Evolutionary conservation across 1,140 invertebrate species (phyloP).

Genomic region (Mercenaria mercenaria): DNA sequence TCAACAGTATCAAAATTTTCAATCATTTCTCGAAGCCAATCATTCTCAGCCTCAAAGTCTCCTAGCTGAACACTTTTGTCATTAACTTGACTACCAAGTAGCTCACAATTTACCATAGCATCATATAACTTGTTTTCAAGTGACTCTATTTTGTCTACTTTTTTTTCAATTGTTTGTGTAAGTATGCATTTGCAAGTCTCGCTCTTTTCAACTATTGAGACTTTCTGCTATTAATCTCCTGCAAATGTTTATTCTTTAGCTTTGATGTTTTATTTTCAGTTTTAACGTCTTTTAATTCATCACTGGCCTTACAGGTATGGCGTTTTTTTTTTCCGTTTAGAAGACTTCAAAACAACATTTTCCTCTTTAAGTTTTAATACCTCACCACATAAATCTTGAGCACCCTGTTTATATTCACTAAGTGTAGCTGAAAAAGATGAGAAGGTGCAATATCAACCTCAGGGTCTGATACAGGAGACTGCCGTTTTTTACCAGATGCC

Average conservation of each 20-base stretch:
- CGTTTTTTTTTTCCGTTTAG: background rate
- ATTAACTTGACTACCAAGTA: background rate
- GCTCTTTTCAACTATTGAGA: slow-evolving; percentile 29
- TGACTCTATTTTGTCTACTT: slow-evolving; percentile 1
- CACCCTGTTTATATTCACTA: background rate
- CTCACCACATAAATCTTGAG: background rate
- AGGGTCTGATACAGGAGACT: background rate
- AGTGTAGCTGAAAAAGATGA: background rate
- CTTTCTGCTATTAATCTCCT: slow-evolving; percentile 17
- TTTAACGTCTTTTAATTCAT: slow-evolving; percentile 27
- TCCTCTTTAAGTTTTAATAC: background rate
- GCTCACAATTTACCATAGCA: background rate
- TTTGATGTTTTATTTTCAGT: background rate
- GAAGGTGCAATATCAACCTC: slow-evolving; percentile 3
- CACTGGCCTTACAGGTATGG: background rate
- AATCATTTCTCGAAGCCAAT: slow-evolving; percentile 24
- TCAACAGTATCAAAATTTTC: slow-evolving; percentile 29
- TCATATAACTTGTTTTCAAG: background rate
- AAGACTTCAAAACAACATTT: background rate
- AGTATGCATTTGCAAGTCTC: background rate
- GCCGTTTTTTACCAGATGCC: no score
- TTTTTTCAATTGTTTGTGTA: background rate
- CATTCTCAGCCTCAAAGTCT: slow-evolving; percentile 43
- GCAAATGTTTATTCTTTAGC: background rate
- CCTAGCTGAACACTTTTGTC: background rate